A percentile compares a stretch with the other conserved stretches of the same genome.
phyloP scores from a whole-genome alignment of 2,888 invertebrate genomes.

The Rosalia funebris region DNA sequence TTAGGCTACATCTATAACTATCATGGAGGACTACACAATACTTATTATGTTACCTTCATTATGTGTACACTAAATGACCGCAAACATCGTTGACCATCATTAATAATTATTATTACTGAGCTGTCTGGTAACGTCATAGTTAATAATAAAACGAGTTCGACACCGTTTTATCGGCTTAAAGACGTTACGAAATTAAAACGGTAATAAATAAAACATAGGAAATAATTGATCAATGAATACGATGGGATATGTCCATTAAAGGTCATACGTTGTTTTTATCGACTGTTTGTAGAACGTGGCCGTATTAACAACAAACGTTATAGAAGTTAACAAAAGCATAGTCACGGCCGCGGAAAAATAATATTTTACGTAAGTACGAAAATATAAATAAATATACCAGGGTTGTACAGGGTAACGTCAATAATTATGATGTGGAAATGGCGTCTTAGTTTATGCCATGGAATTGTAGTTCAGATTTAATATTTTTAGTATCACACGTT shows the following conservation, averaged over 20 bases:
- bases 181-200: background rate
- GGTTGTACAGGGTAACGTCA: background rate
- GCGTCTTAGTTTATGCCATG: background rate
- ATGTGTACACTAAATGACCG: too few relatives aligned
- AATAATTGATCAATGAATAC: constrained; percentile 7
- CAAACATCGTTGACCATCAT: too few relatives aligned
- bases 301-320: constrained; percentile 7
- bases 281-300: background rate
- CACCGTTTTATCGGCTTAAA: constrained; percentile 2
- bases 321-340: background rate
- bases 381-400: background rate
- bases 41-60: too few relatives aligned
- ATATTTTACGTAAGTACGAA: background rate
- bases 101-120: too few relatives aligned
- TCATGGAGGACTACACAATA: too few relatives aligned
- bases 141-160: constrained; percentile 6
- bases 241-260: background rate
- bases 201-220: background rate
- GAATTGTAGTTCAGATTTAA: too few relatives aligned
- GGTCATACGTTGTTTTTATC: constrained; percentile 4
- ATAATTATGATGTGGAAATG: background rate
- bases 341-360: background rate
- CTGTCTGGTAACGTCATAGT: constrained; percentile 6
- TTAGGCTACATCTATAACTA: too few relatives aligned
- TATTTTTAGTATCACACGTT: too few relatives aligned